phyloP scores from a whole-genome alignment of 2,888 invertebrate genomes.

The Dasysyrphus tricinctus region DNA sequence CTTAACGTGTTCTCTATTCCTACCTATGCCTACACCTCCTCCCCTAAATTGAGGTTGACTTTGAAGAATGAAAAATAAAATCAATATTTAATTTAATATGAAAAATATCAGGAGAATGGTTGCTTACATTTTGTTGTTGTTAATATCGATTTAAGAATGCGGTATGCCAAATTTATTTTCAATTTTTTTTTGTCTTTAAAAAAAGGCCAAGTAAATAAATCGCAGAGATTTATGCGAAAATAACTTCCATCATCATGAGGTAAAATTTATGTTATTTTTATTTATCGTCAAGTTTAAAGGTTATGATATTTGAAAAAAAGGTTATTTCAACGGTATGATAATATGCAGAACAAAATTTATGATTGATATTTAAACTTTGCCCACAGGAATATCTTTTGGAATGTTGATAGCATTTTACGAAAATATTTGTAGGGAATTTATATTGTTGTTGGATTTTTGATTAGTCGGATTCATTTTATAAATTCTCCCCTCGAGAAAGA shows the following conservation, averaged over 20 bases:
- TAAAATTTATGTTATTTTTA: background rate
- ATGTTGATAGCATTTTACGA: too few species aligned
- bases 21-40: background rate
- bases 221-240: constrained; percentile 7
- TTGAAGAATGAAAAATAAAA: constrained; percentile 30
- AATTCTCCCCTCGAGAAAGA: too few species aligned
- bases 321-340: background rate
- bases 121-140: background rate
- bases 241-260: background rate
- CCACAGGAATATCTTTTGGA: background rate
- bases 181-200: background rate
- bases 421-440: too few species aligned
- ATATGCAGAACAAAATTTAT: background rate
- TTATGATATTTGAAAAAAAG: background rate
- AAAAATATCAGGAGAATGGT: constrained; percentile 25
- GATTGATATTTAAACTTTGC: constrained; percentile 5
- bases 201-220: constrained; percentile 1
- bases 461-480: too few species aligned
- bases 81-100: constrained; percentile 64
- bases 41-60: background rate
- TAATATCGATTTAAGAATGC: constrained; percentile 7
- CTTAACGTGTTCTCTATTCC: background rate
- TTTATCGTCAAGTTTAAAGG: constrained; percentile 2
- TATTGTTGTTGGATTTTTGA: too few species aligned
- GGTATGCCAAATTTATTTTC: constrained; percentile 7